Conservation (phyloP, 2,888 invertebrate genomes). For the Amblyteles armatorius region DNA sequence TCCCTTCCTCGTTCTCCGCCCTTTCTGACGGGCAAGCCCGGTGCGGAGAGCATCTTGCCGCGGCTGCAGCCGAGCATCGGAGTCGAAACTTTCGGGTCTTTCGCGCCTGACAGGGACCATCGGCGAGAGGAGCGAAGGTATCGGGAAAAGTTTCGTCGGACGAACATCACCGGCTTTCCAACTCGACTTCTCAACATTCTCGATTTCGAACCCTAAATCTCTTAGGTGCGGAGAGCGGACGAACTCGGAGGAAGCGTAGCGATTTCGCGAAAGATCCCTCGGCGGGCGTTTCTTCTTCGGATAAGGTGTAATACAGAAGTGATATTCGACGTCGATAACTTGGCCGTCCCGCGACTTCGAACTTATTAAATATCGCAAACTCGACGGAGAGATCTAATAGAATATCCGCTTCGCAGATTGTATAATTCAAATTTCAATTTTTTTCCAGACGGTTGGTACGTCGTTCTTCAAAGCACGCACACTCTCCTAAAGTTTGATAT, state of each 20-base stretch:
- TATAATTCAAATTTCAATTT: not conserved
- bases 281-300: constrained; percentile 3
- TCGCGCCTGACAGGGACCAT: constrained; percentile 11
- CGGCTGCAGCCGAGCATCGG: constrained; percentile 9
- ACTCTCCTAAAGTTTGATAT: not conserved
- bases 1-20: not conserved
- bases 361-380: not conserved
- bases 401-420: not conserved
- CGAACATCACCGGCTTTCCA: constrained; percentile 16
- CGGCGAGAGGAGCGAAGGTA: constrained; percentile 7
- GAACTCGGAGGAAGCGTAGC: constrained; percentile 14
- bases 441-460: not conserved
- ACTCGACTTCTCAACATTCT: constrained; percentile 24
- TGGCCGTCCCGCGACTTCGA: not conserved
- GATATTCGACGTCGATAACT: constrained; percentile 2
- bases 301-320: constrained; percentile 6
- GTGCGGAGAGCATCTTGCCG: constrained; percentile 1
- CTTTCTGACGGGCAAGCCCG: not conserved
- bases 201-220: constrained; percentile 19
- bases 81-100: constrained; percentile 45
- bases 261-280: constrained; percentile 21
- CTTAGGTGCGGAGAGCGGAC: not conserved
- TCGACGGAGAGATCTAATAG: not conserved
- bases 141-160: constrained; percentile 48
- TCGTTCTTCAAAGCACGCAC: not conserved